These are phyloP conservation scores for Boleophthalmus pectinirostris DNA, from an alignment of 2,113 vertebrate genomes.

Conservation along the genomic window DNA sequence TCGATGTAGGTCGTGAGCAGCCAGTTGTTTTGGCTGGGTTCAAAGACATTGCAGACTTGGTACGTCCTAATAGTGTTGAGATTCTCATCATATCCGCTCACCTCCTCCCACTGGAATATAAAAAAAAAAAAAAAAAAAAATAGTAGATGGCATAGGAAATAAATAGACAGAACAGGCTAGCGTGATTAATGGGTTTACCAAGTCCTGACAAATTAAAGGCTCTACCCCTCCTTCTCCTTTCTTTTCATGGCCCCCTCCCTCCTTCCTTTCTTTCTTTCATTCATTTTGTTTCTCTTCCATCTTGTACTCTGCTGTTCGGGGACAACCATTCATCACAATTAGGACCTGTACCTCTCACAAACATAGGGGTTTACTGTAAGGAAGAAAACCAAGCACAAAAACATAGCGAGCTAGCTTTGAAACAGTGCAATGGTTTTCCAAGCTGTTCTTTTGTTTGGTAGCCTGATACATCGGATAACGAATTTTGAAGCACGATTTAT, in stretches of 20 bases:
- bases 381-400: constrained; percentile 18
- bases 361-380: constrained; percentile 22
- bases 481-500: too few relatives aligned
- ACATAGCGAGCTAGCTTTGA: neutral
- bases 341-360: constrained; percentile 55
- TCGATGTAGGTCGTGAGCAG: constrained; percentile 95
- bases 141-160: constrained; percentile 10
- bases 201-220: constrained; percentile 71
- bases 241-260: neutral
- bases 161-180: constrained; percentile 25
- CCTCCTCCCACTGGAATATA: constrained; percentile 94
- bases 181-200: constrained; percentile 74
- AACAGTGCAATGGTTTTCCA: neutral
- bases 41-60: constrained; percentile 99
- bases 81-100: constrained; percentile 96
- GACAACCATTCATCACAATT: constrained; percentile 74
- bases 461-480: too few relatives aligned
- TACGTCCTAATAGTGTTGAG: constrained; percentile 96
- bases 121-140: constrained; percentile 3
- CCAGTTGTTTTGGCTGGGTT: constrained; percentile 99
- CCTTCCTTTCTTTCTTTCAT: constrained; percentile 28
- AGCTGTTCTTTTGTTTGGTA: neutral
- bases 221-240: constrained; percentile 34
- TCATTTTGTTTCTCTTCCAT: constrained; percentile 31
- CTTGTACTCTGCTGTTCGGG: constrained; percentile 45